Evolutionary conservation across 2,888 invertebrate species (phyloP).

Genomic region (Thalpophila matura): DNA sequence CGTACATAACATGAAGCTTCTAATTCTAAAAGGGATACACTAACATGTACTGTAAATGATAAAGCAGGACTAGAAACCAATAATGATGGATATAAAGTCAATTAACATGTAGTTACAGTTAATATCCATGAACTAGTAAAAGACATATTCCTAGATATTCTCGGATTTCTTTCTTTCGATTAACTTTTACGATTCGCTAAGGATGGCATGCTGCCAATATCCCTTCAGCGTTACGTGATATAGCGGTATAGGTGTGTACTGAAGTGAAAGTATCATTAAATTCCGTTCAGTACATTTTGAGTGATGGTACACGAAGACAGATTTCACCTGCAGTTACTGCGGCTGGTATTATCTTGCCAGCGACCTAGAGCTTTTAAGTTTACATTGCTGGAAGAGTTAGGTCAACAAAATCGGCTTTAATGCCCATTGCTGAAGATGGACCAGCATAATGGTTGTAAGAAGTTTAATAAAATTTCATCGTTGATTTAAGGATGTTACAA

Average conservation of each 20-base stretch:
- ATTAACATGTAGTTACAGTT: not conserved
- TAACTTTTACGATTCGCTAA: conserved; percentile 6
- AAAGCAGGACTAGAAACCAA: not conserved
- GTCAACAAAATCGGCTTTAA: not conserved
- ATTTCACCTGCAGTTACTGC: conserved; percentile 19
- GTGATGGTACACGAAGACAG: conserved; percentile 19
- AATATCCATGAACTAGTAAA: not conserved
- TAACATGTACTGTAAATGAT: not conserved
- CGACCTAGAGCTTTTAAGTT: not conserved
- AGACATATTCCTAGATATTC: not conserved
- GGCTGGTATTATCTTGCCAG: not conserved
- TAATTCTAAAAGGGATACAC: not conserved
- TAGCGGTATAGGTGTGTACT: conserved; percentile 2
- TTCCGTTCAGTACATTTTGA: conserved; percentile 36
- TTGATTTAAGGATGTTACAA: too few species aligned
- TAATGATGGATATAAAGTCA: not conserved
- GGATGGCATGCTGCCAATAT: conserved; percentile 34
- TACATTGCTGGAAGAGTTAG: not conserved
- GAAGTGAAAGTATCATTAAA: conserved; percentile 54
- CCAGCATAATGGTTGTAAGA: not conserved
- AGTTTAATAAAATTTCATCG: not conserved
- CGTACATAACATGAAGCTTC: not conserved
- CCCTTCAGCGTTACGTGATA: conserved; percentile 26
- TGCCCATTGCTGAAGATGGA: not conserved
- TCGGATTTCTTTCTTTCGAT: not conserved